Base-by-base conservation (phyloP, 2,113 vertebrate species). In the Gadus macrocephalus region DNA sequence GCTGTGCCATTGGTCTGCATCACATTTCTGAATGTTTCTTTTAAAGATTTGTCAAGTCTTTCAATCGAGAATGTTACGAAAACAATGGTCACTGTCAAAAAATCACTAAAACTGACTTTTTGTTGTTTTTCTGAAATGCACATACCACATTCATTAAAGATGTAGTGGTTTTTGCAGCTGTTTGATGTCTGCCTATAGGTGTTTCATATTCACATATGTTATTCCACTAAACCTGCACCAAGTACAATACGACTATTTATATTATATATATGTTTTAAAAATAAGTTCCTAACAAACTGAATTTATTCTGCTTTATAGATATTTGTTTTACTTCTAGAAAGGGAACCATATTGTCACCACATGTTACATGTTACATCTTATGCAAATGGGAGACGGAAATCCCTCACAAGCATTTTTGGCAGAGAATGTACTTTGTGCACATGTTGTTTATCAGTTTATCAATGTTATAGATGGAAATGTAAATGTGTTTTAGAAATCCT, bases 391-490 rank as follows among this genome's bases (percentile, higher is more conserved):
- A 49, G 42, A 49, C 9, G 42, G 6, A 49, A 2, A 49, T 49
- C 42, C 42, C 76, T 73, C 73, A 67, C 66, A 72, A 65, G 70
- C 53, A 64, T 81, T 76, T 81, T 80, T 63, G 85, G 67, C 78
- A 74, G 69, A 78, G 84, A 89, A 86, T 88, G 86, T 88, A 83
- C 73, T 77, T 67, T 75, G 70, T 67, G n/a, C 73, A 69, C 72
- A 77, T 62, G 11, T 53, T 70, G 63, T 78, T 60, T 66, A 80
- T 62, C 78, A 64, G 73, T 82, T 81, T 67, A 66, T 55, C 71
- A 19, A 74, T 58, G 71, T 79, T 69, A 74, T 49, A 49, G 42
- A 49, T 63, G 27, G 53, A 75, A 78, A 83, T 78, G 71, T 68
- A 77, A 80, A 20, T 20, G 64, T 56, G 81, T 35, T 35, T 35